phyloP scores from a whole-genome alignment of 2,797 vertebrate species.

The Triplophysa yarkandensis region DNA sequence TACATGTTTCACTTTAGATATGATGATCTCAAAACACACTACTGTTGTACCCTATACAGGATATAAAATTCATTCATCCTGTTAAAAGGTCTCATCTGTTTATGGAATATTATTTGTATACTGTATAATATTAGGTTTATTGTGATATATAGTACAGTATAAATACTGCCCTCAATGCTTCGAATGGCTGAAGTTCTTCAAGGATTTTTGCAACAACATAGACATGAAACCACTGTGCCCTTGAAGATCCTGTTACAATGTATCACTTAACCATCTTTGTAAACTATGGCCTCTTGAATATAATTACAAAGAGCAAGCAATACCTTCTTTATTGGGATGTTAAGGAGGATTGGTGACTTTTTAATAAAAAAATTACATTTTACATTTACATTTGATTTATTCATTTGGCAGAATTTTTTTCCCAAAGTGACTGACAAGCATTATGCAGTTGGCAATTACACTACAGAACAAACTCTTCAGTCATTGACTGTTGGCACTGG shows the following conservation, averaged over 20 bases:
- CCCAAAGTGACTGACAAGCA: too few relatives aligned
- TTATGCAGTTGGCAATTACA: too few relatives aligned
- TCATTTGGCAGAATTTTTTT: too few relatives aligned
- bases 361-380: too few relatives aligned
- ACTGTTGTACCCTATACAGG: not conserved
- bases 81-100: not conserved
- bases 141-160: too few relatives aligned
- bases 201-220: not conserved
- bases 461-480: too few relatives aligned
- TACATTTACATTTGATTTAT: too few relatives aligned
- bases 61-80: not conserved
- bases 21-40: not conserved
- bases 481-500: too few relatives aligned
- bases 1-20: not conserved
- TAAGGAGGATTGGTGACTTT: not conserved
- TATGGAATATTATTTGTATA: not conserved
- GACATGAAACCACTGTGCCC: not conserved
- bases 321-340: not conserved
- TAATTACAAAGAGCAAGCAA: not conserved
- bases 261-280: not conserved
- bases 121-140: too few relatives aligned
- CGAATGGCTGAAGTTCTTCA: not conserved
- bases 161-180: not conserved
- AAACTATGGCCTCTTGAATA: not conserved
- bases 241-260: not conserved